phyloP scores from a whole-genome alignment of 2,113 vertebrate species.

The Spizaetus ornatus region DNA sequence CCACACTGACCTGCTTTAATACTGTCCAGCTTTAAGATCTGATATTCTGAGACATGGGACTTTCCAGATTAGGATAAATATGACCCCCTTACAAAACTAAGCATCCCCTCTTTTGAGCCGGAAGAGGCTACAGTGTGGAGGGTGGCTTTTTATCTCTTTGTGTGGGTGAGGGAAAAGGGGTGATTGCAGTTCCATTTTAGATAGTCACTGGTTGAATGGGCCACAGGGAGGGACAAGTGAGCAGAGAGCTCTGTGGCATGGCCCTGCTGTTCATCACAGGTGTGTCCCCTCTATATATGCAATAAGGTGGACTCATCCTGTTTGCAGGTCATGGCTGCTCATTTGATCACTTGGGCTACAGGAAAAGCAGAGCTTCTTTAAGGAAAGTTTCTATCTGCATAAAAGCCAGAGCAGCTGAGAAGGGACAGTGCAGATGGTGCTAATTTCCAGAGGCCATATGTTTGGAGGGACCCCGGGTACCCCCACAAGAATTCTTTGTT shows the following conservation, averaged over 20 bases:
- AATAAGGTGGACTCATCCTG: neutral
- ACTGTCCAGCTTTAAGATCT: neutral
- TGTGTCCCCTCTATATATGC: neutral
- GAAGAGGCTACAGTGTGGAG: fast-evolving
- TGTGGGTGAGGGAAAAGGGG: neutral
- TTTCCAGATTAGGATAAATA: neutral
- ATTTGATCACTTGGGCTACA: neutral
- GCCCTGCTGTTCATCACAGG: neutral
- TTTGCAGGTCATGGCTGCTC: neutral
- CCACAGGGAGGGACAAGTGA: neutral
- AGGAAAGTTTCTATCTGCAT: neutral
- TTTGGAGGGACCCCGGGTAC: neutral
- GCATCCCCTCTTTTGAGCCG: neutral
- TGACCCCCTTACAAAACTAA: neutral
- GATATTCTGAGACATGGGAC: neutral
- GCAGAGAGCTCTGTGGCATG: neutral
- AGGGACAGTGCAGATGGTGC: slow-evolving; percentile 8
- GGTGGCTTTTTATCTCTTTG: neutral
- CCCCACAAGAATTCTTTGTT: slow-evolving; percentile 27
- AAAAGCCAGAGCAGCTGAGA: neutral
- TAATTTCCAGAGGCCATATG: slow-evolving; percentile 24
- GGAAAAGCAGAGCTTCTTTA: neutral
- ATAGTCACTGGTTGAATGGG: neutral
- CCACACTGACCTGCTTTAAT: neutral
- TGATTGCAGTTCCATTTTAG: neutral